phyloP scores from a whole-genome alignment of 2,888 invertebrate species.

The Euclidia mi region DNA sequence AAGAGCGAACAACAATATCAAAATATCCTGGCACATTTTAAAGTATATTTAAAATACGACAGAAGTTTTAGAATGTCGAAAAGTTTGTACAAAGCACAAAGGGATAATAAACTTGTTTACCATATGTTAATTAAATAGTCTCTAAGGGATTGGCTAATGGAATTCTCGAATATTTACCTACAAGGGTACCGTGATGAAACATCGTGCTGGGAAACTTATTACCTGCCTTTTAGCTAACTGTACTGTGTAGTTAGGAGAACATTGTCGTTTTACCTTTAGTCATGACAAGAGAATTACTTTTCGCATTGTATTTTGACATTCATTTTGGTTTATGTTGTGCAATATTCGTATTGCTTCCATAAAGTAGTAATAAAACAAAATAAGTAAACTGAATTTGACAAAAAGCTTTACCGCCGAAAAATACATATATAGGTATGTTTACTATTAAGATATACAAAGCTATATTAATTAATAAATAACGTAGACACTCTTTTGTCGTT shows the following conservation, averaged over 20 bases:
- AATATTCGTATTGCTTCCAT: too few relatives aligned
- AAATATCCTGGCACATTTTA: slow-evolving; percentile 26
- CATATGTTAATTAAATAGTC: slow-evolving; percentile 83
- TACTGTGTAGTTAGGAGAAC: slow-evolving; percentile 34
- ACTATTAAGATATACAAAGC: too few relatives aligned
- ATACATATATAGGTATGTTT: too few relatives aligned
- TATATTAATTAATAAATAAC: too few relatives aligned
- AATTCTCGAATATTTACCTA: slow-evolving; percentile 71
- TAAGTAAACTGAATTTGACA: too few relatives aligned
- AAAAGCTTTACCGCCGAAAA: too few relatives aligned
- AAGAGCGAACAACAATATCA: slow-evolving; percentile 27
- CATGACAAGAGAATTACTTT: too few relatives aligned
- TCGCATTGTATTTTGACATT: too few relatives aligned
- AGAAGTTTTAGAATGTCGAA: slow-evolving; percentile 58
- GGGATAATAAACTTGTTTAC: slow-evolving; percentile 80
- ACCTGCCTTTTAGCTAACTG: slow-evolving; percentile 28
- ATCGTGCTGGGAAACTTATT: slow-evolving; percentile 41
- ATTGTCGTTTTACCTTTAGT: too few relatives aligned
- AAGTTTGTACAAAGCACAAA: slow-evolving; percentile 68
- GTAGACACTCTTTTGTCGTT: too few relatives aligned
- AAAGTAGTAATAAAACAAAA: too few relatives aligned
- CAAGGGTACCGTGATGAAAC: slow-evolving; percentile 55
- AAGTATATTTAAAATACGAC: slow-evolving; percentile 54
- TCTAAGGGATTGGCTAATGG: slow-evolving; percentile 75
- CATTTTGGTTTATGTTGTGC: too few relatives aligned